These are phyloP conservation scores for Clarias platycephalus DNA, from an alignment of 2,797 vertebrate species.

Conservation along the genomic window DNA sequence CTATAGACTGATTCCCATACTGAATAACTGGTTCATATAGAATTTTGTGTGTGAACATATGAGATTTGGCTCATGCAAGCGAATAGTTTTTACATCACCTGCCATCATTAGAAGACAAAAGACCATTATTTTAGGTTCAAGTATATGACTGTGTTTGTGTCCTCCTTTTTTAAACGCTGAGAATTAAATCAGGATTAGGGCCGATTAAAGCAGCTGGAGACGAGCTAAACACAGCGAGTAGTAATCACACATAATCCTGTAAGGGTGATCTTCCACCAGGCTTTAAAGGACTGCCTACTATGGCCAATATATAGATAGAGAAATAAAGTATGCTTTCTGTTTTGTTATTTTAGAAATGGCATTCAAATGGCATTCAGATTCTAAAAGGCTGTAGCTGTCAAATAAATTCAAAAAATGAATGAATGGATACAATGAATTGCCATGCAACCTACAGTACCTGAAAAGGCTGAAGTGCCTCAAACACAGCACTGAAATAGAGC, in stretches of 20 bases:
- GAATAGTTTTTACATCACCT: slow-evolving; percentile 20
- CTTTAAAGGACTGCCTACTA: slow-evolving; percentile 7
- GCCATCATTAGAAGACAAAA: slow-evolving; percentile 25
- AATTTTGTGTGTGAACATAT: not conserved
- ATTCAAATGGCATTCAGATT: slow-evolving; percentile 1
- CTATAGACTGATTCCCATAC: not conserved
- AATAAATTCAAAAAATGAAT: not conserved
- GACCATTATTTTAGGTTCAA: slow-evolving; percentile 27
- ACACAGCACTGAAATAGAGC: slow-evolving; percentile 15
- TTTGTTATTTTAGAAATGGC: slow-evolving; percentile 11
- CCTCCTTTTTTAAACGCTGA: slow-evolving; percentile 21
- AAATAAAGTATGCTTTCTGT: not conserved
- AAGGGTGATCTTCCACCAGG: slow-evolving; percentile 23
- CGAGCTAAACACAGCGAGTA: slow-evolving; percentile 28
- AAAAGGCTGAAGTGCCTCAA: slow-evolving; percentile 11
- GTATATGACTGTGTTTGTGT: slow-evolving; percentile 25
- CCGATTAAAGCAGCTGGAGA: slow-evolving; percentile 33
- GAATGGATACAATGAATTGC: not conserved
- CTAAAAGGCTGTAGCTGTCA: not conserved
- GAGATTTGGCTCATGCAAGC: not conserved
- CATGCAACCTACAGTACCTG: not conserved
- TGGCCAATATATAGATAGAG: not conserved
- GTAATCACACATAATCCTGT: slow-evolving; percentile 39
- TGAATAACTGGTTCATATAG: slow-evolving; percentile 1
- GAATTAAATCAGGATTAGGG: slow-evolving; percentile 38